These are phyloP conservation scores for Iguana delicatissima DNA, from an alignment of 2,797 vertebrate genomes.

Conservation along the genomic window DNA sequence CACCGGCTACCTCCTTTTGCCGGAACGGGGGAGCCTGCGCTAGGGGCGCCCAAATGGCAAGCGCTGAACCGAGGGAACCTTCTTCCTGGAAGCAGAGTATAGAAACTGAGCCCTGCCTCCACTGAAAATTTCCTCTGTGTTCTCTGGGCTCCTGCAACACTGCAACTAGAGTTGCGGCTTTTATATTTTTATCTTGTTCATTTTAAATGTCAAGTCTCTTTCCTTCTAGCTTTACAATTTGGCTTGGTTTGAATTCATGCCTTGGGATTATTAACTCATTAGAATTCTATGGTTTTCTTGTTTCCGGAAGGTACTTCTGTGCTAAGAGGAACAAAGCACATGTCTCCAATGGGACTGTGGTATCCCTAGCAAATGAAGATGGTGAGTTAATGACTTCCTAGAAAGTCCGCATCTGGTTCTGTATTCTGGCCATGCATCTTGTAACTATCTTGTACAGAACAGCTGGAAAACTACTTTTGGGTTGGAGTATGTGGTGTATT, in stretches of 20 bases:
- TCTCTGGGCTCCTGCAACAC: too few relatives aligned
- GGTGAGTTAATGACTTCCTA: slow-evolving; percentile 21
- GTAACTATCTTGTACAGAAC: not conserved
- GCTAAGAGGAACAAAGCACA: slow-evolving; percentile 9
- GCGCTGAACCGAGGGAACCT: too few relatives aligned
- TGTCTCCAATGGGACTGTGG: not conserved
- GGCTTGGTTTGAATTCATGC: not conserved
- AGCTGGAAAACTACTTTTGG: not conserved
- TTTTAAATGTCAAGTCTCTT: not conserved
- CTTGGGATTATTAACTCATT: slow-evolving; percentile 17
- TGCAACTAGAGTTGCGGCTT: not conserved
- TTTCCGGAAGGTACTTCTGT: slow-evolving; percentile 21
- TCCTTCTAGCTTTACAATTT: not conserved
- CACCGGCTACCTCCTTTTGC: too few relatives aligned
- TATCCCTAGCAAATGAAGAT: not conserved
- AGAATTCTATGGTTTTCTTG: not conserved
- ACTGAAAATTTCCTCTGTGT: too few relatives aligned
- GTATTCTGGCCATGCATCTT: not conserved
- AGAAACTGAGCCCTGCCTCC: too few relatives aligned
- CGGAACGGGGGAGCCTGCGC: too few relatives aligned
- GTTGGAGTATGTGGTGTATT: not conserved
- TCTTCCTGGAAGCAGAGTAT: too few relatives aligned
- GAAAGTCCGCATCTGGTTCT: not conserved
- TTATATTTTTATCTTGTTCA: not conserved
- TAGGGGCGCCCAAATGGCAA: too few relatives aligned